Base-by-base conservation (phyloP, 1,140 invertebrate species). In the Batillaria attramentaria region DNA sequence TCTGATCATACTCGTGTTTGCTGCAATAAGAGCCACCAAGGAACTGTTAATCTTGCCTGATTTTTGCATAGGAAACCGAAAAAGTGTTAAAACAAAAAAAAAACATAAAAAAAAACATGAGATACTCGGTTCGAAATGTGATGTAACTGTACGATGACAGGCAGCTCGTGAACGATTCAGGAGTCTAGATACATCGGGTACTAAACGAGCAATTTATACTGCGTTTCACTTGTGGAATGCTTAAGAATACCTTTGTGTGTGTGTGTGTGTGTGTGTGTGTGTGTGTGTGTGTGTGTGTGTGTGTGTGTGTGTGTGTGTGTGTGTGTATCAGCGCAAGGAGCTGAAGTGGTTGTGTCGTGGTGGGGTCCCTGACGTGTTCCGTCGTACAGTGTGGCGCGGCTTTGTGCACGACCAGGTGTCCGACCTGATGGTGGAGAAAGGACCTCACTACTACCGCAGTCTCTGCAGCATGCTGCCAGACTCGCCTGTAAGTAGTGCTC, bases 391-490 rank as follows among this genome's bases (percentile, higher is more conserved):
- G 41, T 93, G 93, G 93, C 83, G 89, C 28, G 83, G 90, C 33
- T 85, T 93, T 0, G 90, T 93, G 20, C 81, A 91, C 41, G 86
- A 88, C 69, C 88, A 91, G 80, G 87, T 92, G 13, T 72, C 83
- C 6, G 92, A 92, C 77, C 79, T 92, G 3, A 90, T 91, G 69
- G 81, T 87, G 68, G 88, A 90, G 10, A 92, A 92, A 84, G 93
- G 93, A 46, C 87, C 87, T 8, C 90, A 92, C 78, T 93, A 93
- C 80, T 93, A 89, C 82, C 87, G 89, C 41, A 90, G 92, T 78
- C 84, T 93, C 5, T 92, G 92, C 81, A 92, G 87, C 77, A 83
- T 87, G 69, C 83, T 89, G 33, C 86, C 91, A 18, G 92, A 92
- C 77, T 89, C 91, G 28, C 90, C 91, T 72, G 92, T 92, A 86